Conservation (phyloP, 2,888 invertebrate genomes). For the Parascotia fuliginaria region DNA sequence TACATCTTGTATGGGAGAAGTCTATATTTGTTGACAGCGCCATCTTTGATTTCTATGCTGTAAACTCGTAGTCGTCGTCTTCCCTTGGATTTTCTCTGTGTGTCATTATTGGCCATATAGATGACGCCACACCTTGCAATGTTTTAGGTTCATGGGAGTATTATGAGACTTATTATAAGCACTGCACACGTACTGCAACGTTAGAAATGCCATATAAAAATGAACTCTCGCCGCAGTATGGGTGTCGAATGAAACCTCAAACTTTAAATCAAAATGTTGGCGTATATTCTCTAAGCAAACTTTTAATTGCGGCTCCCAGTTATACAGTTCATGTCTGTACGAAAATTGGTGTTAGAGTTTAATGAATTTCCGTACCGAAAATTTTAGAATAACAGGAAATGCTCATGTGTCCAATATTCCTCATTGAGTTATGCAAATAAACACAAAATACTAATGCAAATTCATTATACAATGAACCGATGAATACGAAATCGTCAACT, state of each 20-base stretch:
- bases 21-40: too few relatives aligned
- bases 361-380: slow-evolving; percentile 72
- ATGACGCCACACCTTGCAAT: too few relatives aligned
- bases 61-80: too few relatives aligned
- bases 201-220: slow-evolving; percentile 44
- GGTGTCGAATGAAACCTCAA: slow-evolving; percentile 62
- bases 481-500: slow-evolving; percentile 7
- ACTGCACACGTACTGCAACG: slow-evolving; percentile 15
- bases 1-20: too few relatives aligned
- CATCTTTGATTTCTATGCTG: too few relatives aligned
- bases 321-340: slow-evolving; percentile 69
- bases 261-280: slow-evolving; percentile 81
- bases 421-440: slow-evolving; percentile 53
- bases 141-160: too few relatives aligned
- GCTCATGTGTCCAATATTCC: slow-evolving; percentile 45
- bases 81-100: too few relatives aligned
- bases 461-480: slow-evolving; percentile 26
- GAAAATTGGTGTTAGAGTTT: slow-evolving; percentile 76
- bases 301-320: slow-evolving; percentile 80
- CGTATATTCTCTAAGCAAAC: slow-evolving; percentile 73
- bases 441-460: slow-evolving; percentile 25
- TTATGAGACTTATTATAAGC: too few relatives aligned
- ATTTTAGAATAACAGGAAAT: slow-evolving; percentile 58
- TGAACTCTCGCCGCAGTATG: slow-evolving; percentile 29
- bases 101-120: too few relatives aligned